A percentile compares a stretch with the other conserved stretches of the same genome.
phyloP scores from a whole-genome alignment of 2,113 vertebrate species.

The Bos indicus region DNA sequence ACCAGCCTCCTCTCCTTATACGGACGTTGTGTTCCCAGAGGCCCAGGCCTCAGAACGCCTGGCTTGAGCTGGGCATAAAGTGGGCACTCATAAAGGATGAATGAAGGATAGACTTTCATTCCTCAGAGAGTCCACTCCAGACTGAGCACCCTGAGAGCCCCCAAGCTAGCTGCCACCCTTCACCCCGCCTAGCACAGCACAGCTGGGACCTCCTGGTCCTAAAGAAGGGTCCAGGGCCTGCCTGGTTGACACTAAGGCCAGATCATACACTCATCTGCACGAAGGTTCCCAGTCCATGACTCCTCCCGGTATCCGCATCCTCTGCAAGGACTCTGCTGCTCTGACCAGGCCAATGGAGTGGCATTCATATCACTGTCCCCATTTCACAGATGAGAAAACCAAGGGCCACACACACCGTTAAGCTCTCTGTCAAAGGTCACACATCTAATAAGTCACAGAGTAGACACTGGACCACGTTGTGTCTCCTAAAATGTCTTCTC shows the following conservation, averaged over 20 bases:
- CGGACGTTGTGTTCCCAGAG: not conserved
- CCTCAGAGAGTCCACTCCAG: not conserved
- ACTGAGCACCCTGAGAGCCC: not conserved
- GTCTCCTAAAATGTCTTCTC: not conserved
- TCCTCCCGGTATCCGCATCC: not conserved
- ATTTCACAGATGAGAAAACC: not conserved
- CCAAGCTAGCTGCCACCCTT: not conserved
- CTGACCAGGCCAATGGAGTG: not conserved
- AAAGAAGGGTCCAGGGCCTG: not conserved
- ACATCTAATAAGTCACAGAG: not conserved
- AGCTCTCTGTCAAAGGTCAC: not conserved
- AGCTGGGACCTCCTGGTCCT: not conserved
- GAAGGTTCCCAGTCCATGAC: not conserved
- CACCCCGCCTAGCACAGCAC: not conserved
- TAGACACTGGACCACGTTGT: not conserved
- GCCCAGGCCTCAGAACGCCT: not conserved
- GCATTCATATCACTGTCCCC: not conserved
- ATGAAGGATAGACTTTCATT: fast-evolving
- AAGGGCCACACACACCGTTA: not conserved
- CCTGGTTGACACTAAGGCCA: not conserved
- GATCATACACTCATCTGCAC: not conserved
- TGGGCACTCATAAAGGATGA: not conserved
- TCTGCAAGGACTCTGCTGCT: not conserved
- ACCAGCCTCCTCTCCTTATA: not conserved
- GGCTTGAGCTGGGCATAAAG: not conserved